Evolutionary conservation across 2,888 invertebrate genomes (phyloP), one percentile per base, ranked within the genome.

Genomic region (Clitarchus hookeri): DNA sequence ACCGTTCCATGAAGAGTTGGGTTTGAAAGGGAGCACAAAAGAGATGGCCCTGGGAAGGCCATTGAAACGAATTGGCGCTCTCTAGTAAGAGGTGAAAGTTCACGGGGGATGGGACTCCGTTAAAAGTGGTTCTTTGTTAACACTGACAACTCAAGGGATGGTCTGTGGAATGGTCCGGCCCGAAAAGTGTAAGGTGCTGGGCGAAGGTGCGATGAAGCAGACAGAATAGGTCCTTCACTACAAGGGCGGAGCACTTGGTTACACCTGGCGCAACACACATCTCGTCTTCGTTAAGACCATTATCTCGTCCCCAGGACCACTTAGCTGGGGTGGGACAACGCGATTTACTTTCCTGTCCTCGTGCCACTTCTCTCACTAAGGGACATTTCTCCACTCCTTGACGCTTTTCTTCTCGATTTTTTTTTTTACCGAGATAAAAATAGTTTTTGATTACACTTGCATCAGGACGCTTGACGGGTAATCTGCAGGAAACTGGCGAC

Each of bases 51-150:
- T 2, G 65, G 65, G 65, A 65, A 65, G 65, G 23, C 65, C 65
- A 65, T 65, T 9, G 65, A 65, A 65, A 65, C 13, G 65, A 65
- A 65, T 65, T 65, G 65, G 65, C 16, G 65, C 65, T n/a, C 65
- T 65, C 23, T 8, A n/a, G 65, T n/a, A 65, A n/a, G 8, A 65
- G 65, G 65, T 65, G 65, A 65, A 65, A 65, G 65, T 65, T 65
- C 65, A 65, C 65, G 65, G 65, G 23, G 19, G 53, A 36, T 3
- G 53, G 19, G 65, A 65, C 65, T 65, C 65, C 65, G 23, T 65
- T 65, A 65, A 65, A 65, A 65, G 65, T 65, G 65, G 65, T 65
- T 65, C 65, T 65, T 65, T 65, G 65, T 65, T 65, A 65, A n/a
- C 65, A 23, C 65, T 11, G n/a, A 1, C 65, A 65, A 6, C 65